Percentiles rank a stretch among this genome's conserved stretches.
phyloP scores from a whole-genome alignment of 2,113 vertebrate species.

The Struthio camelus region DNA sequence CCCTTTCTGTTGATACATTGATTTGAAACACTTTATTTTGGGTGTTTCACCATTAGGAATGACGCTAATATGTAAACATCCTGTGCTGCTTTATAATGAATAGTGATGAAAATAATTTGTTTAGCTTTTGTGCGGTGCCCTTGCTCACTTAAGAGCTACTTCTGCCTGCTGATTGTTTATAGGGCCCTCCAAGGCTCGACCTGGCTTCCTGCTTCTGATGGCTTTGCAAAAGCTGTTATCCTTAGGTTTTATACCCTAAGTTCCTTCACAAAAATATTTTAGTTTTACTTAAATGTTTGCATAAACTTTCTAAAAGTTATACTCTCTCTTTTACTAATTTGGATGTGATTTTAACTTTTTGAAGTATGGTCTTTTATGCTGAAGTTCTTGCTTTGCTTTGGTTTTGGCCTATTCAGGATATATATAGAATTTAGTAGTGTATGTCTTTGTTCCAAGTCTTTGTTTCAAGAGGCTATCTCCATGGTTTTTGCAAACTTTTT shows the following conservation, averaged over 20 bases:
- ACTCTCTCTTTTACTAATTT: neutral
- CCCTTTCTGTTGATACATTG: neutral
- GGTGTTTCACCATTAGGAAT: neutral
- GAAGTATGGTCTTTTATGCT: neutral
- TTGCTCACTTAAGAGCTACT: neutral
- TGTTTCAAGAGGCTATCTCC: neutral
- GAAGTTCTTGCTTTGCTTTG: neutral
- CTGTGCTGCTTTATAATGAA: neutral
- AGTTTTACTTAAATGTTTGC: fast-evolving
- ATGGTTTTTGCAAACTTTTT: neutral
- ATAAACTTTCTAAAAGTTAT: neutral
- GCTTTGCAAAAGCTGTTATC: neutral
- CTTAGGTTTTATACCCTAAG: too few relatives aligned
- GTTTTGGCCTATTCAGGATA: neutral
- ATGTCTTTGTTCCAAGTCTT: neutral
- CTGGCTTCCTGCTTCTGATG: neutral
- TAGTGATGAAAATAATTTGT: neutral
- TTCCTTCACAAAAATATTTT: neutral
- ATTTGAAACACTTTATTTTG: neutral
- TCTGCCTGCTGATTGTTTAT: neutral
- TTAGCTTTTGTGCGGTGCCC: neutral
- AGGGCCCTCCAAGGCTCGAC: neutral
- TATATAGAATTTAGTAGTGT: neutral
- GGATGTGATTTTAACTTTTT: neutral
- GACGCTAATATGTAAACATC: neutral